Evolutionary conservation across 2,113 vertebrate species (phyloP).

Genomic region (Syrmaticus mikado): DNA sequence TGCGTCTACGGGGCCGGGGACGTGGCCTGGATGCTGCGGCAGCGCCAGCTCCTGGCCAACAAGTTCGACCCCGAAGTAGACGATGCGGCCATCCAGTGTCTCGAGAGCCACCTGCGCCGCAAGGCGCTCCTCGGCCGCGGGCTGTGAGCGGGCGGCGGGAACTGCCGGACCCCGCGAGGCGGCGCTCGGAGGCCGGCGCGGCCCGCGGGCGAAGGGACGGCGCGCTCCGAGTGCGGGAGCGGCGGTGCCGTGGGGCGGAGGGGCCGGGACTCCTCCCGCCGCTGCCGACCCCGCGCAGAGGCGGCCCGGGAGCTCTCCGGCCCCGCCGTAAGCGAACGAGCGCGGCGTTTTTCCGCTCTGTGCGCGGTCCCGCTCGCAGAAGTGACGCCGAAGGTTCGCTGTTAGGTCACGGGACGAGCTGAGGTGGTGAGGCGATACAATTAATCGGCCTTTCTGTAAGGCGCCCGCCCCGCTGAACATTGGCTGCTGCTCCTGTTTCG

Average conservation of each 20-base stretch:
- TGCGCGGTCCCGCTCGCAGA: fast-evolving
- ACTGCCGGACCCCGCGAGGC: not conserved
- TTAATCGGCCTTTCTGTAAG: not conserved
- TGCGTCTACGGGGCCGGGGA: conserved; percentile 91
- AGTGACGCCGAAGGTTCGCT: fast-evolving
- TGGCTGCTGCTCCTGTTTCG: not conserved
- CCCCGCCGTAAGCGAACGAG: fast-evolving
- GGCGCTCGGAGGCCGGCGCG: no score
- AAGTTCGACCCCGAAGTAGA: conserved; percentile 91
- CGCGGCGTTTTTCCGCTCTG: fast-evolving
- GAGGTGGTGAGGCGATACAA: not conserved
- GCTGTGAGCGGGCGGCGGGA: conserved; percentile 11
- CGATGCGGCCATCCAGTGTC: conserved; percentile 82
- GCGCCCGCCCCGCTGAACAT: no score
- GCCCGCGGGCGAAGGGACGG: not conserved
- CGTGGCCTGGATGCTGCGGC: conserved; percentile 84
- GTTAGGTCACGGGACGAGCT: fast-evolving
- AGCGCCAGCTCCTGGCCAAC: conserved; percentile 90
- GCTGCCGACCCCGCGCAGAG: no score
- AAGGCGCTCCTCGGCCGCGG: conserved; percentile 74
- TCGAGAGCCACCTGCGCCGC: conserved; percentile 85
- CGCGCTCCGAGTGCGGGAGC: not conserved
- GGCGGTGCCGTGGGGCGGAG: not conserved
- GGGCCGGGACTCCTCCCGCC: not conserved
- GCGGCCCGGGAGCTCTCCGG: no score